Evolutionary conservation across 53 echinoderm and acorn worm species (phyloP).

Genomic region (Glandiceps talaboti): DNA sequence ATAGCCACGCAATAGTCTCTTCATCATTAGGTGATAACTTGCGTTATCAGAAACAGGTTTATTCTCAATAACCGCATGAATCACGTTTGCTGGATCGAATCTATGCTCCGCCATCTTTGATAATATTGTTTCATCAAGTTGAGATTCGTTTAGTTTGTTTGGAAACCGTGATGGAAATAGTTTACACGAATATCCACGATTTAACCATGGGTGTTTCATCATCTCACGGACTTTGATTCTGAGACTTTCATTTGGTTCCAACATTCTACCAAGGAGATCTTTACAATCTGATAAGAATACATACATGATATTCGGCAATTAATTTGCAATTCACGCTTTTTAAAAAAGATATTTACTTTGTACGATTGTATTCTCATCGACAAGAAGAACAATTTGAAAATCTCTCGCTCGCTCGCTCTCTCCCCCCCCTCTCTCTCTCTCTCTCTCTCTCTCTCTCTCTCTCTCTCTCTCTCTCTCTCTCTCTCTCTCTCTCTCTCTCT

Average conservation of each 20-base stretch:
- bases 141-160: slow-evolving; percentile 5
- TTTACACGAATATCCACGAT: slow-evolving; percentile 46
- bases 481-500: no score
- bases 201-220: slow-evolving; percentile 83
- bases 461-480: no score
- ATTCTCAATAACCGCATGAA: slow-evolving; percentile 38
- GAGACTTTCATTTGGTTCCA: slow-evolving; percentile 32
- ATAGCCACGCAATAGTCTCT: slow-evolving; percentile 54
- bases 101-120: slow-evolving; percentile 47
- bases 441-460: no score
- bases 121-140: slow-evolving; percentile 28
- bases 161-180: slow-evolving; percentile 36
- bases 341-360: no score
- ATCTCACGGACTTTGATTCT: slow-evolving; percentile 55
- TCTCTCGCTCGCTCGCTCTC: no score
- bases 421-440: no score
- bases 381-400: no score
- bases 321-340: no score
- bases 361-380: no score
- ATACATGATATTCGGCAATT: no score
- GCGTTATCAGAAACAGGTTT: slow-evolving; percentile 62
- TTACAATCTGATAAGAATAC: slow-evolving; percentile 46
- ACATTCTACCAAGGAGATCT: slow-evolving; percentile 37
- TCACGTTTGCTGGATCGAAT: slow-evolving; percentile 24
- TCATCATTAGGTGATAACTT: slow-evolving; percentile 56